Evolutionary conservation across 2,888 invertebrate species (phyloP).

Genomic region (Apodemia mormo): DNA sequence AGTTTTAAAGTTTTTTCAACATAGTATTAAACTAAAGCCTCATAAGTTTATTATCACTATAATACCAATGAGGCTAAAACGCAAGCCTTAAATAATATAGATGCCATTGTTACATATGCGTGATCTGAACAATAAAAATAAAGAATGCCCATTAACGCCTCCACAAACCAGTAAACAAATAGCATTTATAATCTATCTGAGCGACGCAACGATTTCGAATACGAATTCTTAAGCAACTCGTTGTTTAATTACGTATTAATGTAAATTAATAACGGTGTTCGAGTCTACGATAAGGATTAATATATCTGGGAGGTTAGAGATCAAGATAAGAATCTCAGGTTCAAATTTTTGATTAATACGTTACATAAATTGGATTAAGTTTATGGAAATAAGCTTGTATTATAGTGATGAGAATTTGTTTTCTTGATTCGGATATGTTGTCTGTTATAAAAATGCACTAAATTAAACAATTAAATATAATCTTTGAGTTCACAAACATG

Average conservation of each 20-base stretch:
- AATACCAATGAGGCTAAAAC: no score
- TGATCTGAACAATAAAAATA: conserved; percentile 50
- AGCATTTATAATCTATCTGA: conserved; percentile 27
- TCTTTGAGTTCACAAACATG: no score
- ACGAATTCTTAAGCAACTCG: conserved; percentile 35
- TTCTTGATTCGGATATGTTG: no score
- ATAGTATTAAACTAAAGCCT: no score
- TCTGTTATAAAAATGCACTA: no score
- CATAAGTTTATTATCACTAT: no score
- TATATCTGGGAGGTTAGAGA: conserved; percentile 45
- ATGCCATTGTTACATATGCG: conserved; percentile 38
- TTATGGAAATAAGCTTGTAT: conserved; percentile 65
- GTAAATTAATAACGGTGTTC: conserved; percentile 54
- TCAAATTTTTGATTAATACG: conserved; percentile 67
- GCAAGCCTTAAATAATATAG: conserved; percentile 38
- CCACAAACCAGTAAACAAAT: conserved; percentile 45
- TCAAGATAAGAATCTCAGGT: conserved; percentile 55
- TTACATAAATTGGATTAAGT: conserved; percentile 66
- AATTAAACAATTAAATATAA: no score
- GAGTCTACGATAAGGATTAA: conserved; percentile 43
- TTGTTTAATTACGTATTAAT: conserved; percentile 64
- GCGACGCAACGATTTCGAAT: conserved; percentile 11
- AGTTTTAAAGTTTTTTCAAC: no score
- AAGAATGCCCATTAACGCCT: conserved; percentile 48
- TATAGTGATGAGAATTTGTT: conserved; percentile 34